Evolutionary conservation across 1,140 invertebrate species (phyloP).

Genomic region (Formica selysi): DNA sequence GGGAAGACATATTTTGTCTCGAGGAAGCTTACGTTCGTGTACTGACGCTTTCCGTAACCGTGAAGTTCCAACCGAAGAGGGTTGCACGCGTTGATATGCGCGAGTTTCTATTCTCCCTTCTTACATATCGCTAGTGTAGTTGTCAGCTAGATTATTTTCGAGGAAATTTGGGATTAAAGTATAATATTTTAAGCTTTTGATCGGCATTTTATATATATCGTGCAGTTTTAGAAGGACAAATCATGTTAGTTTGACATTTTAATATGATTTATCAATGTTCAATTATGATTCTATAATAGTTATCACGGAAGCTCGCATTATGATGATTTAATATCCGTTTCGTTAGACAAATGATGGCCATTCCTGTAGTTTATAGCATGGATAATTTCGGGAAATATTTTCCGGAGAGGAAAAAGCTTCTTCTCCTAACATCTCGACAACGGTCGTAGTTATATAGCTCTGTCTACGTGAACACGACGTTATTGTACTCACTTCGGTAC

Average conservation of each 20-base stretch:
- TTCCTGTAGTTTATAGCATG: neutral
- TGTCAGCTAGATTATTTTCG: neutral
- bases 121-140: neutral
- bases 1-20: slow-evolving; percentile 55
- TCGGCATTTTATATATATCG: neutral
- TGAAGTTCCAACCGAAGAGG: slow-evolving; percentile 44
- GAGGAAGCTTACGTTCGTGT: slow-evolving; percentile 58
- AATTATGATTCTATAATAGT: neutral
- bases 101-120: slow-evolving; percentile 20
- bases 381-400: slow-evolving; percentile 36
- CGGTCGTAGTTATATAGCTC: slow-evolving; percentile 12
- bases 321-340: slow-evolving; percentile 9
- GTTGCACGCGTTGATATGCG: slow-evolving; percentile 48
- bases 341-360: slow-evolving; percentile 20
- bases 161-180: neutral
- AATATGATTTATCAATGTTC: neutral
- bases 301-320: slow-evolving; percentile 11
- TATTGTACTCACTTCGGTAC: slow-evolving; percentile 63
- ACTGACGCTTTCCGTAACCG: slow-evolving; percentile 26
- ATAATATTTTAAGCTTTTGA: neutral
- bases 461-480: slow-evolving; percentile 63
- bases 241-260: slow-evolving; percentile 14
- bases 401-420: slow-evolving; percentile 14
- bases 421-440: slow-evolving; percentile 28
- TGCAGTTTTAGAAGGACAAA: neutral